phyloP scores from a whole-genome alignment of 2,113 vertebrate genomes.

The Tragelaphus buxtoni region DNA sequence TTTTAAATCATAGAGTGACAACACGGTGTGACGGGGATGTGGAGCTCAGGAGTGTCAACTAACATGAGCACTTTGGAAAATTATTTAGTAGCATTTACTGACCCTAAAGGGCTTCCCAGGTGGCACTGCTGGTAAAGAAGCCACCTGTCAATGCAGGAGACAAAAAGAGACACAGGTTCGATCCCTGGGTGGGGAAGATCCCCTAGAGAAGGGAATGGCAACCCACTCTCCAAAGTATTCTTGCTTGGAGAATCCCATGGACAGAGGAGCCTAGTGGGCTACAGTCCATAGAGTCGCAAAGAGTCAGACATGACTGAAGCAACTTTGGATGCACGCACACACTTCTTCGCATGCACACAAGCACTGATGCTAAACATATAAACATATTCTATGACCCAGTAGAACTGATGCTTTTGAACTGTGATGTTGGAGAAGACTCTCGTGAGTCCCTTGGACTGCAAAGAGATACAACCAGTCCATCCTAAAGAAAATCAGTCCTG shows the following conservation, averaged over 20 bases:
- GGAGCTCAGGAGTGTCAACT: neutral
- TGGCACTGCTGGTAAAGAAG: neutral
- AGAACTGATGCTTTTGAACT: neutral
- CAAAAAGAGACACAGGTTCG: neutral
- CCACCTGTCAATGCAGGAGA: neutral
- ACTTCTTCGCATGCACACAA: neutral
- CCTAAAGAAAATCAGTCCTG: neutral
- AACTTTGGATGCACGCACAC: neutral
- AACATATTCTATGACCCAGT: neutral
- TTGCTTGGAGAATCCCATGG: neutral
- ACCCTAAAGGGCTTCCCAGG: neutral
- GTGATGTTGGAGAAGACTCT: neutral
- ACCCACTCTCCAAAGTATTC: neutral
- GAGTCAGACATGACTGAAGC: neutral
- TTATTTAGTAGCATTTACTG: neutral
- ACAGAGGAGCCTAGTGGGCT: neutral
- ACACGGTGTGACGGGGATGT: neutral
- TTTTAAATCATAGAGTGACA: neutral
- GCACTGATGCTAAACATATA: neutral
- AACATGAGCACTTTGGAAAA: slow-evolving; percentile 5
- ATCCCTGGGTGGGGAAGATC: neutral
- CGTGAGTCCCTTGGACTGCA: neutral
- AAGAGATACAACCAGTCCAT: neutral
- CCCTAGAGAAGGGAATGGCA: neutral
- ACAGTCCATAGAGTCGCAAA: neutral